Evolutionary conservation across 2,113 vertebrate species (phyloP).

Genomic region (Ageneiosus marmoratus): DNA sequence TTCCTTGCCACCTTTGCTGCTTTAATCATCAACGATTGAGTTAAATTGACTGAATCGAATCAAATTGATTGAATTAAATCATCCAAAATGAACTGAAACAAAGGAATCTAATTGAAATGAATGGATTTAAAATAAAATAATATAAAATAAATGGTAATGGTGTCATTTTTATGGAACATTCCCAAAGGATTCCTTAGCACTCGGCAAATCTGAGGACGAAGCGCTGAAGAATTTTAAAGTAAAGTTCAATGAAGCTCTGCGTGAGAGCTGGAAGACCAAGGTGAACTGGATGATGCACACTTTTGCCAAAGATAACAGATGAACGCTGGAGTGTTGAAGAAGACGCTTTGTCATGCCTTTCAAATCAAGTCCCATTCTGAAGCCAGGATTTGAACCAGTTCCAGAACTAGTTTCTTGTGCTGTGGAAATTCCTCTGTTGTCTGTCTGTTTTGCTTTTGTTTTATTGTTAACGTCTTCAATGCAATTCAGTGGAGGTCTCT

Average conservation of each 20-base stretch:
- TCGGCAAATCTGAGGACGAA: conserved; percentile 92
- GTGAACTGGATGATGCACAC: conserved; percentile 99
- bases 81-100: neutral
- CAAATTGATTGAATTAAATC: neutral
- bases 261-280: conserved; percentile 99
- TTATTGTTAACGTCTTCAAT: conserved; percentile 7
- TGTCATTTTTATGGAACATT: conserved; percentile 3
- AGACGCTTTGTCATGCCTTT: conserved; percentile 22
- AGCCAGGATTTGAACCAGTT: conserved; percentile 18
- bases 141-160: neutral
- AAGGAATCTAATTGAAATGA: neutral
- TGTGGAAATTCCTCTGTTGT: conserved; percentile 6
- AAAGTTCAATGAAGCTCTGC: conserved; percentile 94
- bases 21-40: neutral
- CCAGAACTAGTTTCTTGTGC: conserved; percentile 6
- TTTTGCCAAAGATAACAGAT: conserved; percentile 93
- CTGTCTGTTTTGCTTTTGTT: neutral
- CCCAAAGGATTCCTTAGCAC: conserved; percentile 87
- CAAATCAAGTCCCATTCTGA: conserved; percentile 11
- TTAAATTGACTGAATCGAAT: neutral
- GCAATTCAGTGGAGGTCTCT: neutral
- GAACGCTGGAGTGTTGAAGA: conserved; percentile 56
- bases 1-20: neutral
- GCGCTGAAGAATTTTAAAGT: conserved; percentile 95
- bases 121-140: neutral